A percentile compares a stretch with the other conserved stretches of the same genome.
Evolutionary conservation across 2,888 invertebrate genomes (phyloP).

Genomic region (Nephrotoma guestfalica): DNA sequence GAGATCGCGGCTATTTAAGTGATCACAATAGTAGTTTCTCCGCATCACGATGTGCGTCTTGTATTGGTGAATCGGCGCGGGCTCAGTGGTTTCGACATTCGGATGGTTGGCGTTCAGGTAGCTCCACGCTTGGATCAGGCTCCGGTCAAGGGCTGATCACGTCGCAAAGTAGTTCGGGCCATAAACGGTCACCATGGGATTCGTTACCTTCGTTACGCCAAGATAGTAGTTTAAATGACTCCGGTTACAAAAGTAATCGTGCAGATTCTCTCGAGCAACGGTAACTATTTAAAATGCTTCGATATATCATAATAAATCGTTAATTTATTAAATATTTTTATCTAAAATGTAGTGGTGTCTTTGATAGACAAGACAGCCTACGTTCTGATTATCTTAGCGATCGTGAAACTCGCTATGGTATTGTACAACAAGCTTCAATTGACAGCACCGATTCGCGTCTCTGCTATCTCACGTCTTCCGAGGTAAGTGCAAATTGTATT

Average conservation of each 20-base stretch:
- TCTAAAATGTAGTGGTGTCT: constrained; percentile 48
- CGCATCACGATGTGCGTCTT: constrained; percentile 63
- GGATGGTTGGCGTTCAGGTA: constrained; percentile 72
- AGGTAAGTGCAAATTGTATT: constrained; percentile 51
- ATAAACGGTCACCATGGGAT: constrained; percentile 77
- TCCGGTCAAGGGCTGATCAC: constrained; percentile 37
- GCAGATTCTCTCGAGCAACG: constrained; percentile 79
- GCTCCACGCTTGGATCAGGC: constrained; percentile 50
- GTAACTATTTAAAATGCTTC: constrained; percentile 29
- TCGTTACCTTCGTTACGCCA: constrained; percentile 72
- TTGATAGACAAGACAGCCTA: constrained; percentile 79
- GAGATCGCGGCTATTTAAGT: constrained; percentile 59
- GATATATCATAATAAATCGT: constrained; percentile 12
- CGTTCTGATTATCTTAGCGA: constrained; percentile 84
- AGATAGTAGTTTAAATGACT: constrained; percentile 75
- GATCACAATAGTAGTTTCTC: constrained; percentile 45
- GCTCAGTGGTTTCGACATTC: constrained; percentile 85
- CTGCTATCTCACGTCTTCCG: constrained; percentile 88
- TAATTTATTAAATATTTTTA: background rate
- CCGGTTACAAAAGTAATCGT: constrained; percentile 71
- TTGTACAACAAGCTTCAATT: constrained; percentile 85
- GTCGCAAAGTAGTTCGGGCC: constrained; percentile 33
- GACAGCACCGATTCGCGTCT: constrained; percentile 89
- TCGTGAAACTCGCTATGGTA: constrained; percentile 73
- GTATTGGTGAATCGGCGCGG: constrained; percentile 78